Evolutionary conservation across 2,113 vertebrate species (phyloP).

Genomic region (Gobio gobio): DNA sequence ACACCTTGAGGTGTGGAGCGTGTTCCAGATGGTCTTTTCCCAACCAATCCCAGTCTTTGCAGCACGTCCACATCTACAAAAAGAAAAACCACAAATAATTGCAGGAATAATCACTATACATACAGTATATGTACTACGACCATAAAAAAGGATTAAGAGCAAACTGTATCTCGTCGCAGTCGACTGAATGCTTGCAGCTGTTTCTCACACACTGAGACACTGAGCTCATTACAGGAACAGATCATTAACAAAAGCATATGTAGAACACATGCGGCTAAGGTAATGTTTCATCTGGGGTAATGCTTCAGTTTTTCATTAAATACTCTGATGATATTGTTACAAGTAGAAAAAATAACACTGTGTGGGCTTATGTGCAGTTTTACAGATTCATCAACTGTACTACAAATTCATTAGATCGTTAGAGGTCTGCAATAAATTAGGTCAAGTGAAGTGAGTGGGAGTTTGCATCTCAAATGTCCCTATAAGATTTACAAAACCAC

Average conservation of each 20-base stretch:
- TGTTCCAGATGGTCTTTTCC: constrained; percentile 74
- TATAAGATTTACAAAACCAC: not conserved
- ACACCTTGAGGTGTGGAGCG: constrained; percentile 79
- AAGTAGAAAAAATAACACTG: not conserved
- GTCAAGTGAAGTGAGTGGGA: not conserved
- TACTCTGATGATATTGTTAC: not conserved
- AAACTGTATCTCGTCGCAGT: not conserved
- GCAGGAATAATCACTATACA: not conserved
- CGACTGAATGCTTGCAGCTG: constrained; percentile 11
- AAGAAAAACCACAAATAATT: constrained; percentile 44
- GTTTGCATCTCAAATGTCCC: not conserved
- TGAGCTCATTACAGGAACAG: constrained; percentile 14
- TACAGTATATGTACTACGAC: not conserved
- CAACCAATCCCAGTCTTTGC: constrained; percentile 87
- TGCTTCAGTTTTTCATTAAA: constrained; percentile 1
- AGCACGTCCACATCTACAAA: constrained; percentile 93
- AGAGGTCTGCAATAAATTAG: constrained; percentile 1
- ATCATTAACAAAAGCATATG: constrained; percentile 32
- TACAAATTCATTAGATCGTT: not conserved
- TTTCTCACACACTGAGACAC: not conserved
- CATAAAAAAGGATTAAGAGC: constrained; percentile 11
- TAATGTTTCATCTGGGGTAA: constrained; percentile 6
- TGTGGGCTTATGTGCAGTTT: constrained; percentile 15
- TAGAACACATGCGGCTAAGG: not conserved
- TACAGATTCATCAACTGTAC: not conserved